Evolutionary conservation across 2,888 invertebrate species (phyloP), one percentile per base, ranked within the genome.

Genomic region (Labia minor): DNA sequence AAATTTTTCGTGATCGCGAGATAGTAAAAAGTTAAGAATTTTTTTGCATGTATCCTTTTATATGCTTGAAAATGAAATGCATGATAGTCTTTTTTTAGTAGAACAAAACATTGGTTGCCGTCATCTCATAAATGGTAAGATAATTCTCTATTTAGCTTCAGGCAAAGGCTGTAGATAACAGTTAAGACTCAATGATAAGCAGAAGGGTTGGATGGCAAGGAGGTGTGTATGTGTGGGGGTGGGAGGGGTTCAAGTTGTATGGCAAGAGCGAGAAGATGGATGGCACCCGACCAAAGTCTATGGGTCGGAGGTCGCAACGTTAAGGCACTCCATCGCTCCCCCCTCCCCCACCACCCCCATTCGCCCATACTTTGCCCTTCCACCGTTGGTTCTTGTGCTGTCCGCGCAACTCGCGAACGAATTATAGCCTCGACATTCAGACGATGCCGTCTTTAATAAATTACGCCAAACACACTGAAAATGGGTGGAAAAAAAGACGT

Each of bases 91-190:
- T 49, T 49, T 49, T n/a, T 49, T 49, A 4, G 6, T 49, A 4
- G 14, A 49, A 14, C n/a, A 49, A 49, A 16, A 49, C 16, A 16
- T 11, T 49, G 14, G 49, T 49, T 49, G 49, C n/a, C 49, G 49
- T 49, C 49, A 49, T 49, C 49, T 49, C 49, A 49, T 49, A 49
- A 49, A 49, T 49, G 49, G 49, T 14, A 49, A 49, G 49, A 49
- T 49, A 49, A 49, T 49, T 49, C 49, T 49, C 49, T 49, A 49
- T 49, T 49, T 49, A 49, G 49, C 49, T 49, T n/a, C n/a, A 49
- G 49, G 49, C 49, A 49, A 49, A 16, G 49, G 49, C 49, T 49
- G 49, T 49, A 49, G 49, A 49, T 49, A 49, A 49, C 49, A 49
- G 49, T 49, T 49, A 49, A 49, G 49, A 49, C 49, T 49, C 49